Percentiles rank a stretch among this genome's conserved stretches.
Evolutionary conservation across 1,140 invertebrate genomes (phyloP).

Genomic region (Rhysida immarginata): DNA sequence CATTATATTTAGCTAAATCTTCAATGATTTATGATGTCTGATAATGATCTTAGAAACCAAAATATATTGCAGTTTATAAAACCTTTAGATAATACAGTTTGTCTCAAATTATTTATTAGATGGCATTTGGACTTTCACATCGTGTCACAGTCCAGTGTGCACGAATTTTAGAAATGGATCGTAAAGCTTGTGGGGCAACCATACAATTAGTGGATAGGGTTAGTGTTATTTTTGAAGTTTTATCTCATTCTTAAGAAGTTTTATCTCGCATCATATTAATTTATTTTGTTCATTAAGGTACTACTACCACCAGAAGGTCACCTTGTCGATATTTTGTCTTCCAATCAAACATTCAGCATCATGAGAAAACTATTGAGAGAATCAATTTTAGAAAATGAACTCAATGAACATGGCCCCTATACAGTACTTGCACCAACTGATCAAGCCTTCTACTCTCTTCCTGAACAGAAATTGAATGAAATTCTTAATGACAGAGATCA

Average conservation of each 20-base stretch:
- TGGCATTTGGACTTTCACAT: constrained; percentile 35
- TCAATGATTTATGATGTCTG: too few species aligned
- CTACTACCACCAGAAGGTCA: constrained; percentile 35
- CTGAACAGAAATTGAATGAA: constrained; percentile 27
- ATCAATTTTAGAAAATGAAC: constrained; percentile 30
- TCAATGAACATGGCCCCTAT: constrained; percentile 28
- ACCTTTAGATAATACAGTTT: too few species aligned
- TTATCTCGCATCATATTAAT: too few species aligned
- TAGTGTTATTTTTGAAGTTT: not conserved
- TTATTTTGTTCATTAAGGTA: constrained; percentile 18
- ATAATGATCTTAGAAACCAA: too few species aligned
- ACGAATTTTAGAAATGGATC: constrained; percentile 38
- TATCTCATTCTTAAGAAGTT: too few species aligned
- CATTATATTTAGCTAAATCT: too few species aligned
- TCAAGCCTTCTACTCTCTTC: constrained; percentile 29
- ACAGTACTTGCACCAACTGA: constrained; percentile 34
- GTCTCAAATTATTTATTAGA: constrained; percentile 23
- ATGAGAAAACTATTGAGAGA: constrained; percentile 30
- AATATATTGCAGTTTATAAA: too few species aligned
- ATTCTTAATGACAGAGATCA: constrained; percentile 31
- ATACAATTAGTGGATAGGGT: constrained; percentile 40
- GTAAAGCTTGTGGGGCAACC: constrained; percentile 41
- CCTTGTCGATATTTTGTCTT: constrained; percentile 30
- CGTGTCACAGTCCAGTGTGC: constrained; percentile 46
- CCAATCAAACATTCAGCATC: constrained; percentile 31